phyloP scores from a whole-genome alignment of 2,113 vertebrate species.

The Cettia cetti region DNA sequence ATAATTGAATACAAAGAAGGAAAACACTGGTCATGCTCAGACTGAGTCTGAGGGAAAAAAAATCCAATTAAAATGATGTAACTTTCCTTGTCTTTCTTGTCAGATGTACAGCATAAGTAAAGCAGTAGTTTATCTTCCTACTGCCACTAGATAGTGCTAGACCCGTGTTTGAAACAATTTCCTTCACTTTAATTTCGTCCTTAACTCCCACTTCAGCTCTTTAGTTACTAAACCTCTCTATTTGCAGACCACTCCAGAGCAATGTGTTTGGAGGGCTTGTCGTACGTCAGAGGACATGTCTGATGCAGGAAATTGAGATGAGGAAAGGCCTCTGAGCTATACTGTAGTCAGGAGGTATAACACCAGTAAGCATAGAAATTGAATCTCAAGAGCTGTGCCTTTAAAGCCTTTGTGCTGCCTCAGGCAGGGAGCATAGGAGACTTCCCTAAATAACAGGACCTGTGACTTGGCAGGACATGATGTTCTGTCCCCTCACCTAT shows the following conservation, averaged over 20 bases:
- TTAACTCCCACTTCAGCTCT: not conserved
- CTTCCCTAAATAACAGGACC: not conserved
- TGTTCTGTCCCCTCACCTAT: not conserved
- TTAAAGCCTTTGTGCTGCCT: not conserved
- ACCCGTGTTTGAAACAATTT: not conserved
- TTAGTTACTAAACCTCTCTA: not conserved
- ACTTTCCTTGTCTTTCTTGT: not conserved
- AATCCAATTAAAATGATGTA: not conserved
- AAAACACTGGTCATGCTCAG: not conserved
- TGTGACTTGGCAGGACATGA: not conserved
- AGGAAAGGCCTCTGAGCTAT: not conserved
- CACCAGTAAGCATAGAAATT: not conserved
- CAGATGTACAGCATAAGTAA: not conserved
- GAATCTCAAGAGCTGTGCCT: not conserved
- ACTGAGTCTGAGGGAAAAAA: not conserved
- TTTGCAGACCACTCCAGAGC: constrained; percentile 27
- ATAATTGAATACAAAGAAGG: not conserved
- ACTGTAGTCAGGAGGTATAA: constrained; percentile 8
- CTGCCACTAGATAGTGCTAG: constrained; percentile 50
- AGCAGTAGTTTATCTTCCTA: not conserved
- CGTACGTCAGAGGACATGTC: not conserved
- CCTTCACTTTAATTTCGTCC: not conserved
- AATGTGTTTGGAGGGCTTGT: constrained; percentile 16
- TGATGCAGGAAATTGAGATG: constrained; percentile 6
- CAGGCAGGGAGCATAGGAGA: not conserved